Conservation (phyloP, 2,797 vertebrate genomes). For the Microcaecilia unicolor region DNA sequence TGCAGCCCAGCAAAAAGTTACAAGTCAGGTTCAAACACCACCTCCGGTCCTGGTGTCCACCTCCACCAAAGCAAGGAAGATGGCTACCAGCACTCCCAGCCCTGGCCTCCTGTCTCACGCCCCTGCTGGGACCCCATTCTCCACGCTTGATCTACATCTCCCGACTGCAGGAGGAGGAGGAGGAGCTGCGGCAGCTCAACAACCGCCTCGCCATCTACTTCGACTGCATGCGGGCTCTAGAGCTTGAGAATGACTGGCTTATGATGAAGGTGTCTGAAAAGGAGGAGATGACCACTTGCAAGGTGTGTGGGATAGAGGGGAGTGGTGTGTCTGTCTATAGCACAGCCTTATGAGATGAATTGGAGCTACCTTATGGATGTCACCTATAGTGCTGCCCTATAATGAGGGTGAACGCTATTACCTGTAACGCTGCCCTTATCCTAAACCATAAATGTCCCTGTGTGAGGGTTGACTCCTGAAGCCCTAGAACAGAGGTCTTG, state of each 20-base stretch:
- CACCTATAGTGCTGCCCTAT: too few species aligned
- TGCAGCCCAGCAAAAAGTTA: too few species aligned
- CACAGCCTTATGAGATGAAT: too few species aligned
- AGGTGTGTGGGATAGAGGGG: conserved; percentile 46
- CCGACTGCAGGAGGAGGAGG: conserved; percentile 88
- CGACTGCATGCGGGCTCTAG: conserved; percentile 83
- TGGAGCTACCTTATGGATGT: too few species aligned
- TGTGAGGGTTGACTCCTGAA: too few species aligned
- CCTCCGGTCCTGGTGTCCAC: too few species aligned
- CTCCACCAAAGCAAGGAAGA: conserved; percentile 18
- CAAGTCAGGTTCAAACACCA: too few species aligned
- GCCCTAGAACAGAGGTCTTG: too few species aligned
- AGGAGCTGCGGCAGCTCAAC: conserved; percentile 85
- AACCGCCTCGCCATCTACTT: conserved; percentile 90
- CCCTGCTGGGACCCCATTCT: conserved; percentile 70
- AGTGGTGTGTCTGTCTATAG: too few species aligned
- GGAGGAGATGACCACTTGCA: conserved; percentile 84
- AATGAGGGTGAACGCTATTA: too few species aligned
- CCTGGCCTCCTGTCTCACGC: conserved; percentile 37
- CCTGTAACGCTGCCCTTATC: too few species aligned
- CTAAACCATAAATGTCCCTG: too few species aligned
- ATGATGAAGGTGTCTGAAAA: conserved; percentile 89
- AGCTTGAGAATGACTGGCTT: conserved; percentile 88
- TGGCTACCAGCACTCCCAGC: conserved; percentile 63
- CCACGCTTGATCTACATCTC: conserved; percentile 85